Percentiles rank a stretch among this genome's conserved stretches.
Conservation (phyloP, 2,113 vertebrate genomes). For the Felis chaus region DNA sequence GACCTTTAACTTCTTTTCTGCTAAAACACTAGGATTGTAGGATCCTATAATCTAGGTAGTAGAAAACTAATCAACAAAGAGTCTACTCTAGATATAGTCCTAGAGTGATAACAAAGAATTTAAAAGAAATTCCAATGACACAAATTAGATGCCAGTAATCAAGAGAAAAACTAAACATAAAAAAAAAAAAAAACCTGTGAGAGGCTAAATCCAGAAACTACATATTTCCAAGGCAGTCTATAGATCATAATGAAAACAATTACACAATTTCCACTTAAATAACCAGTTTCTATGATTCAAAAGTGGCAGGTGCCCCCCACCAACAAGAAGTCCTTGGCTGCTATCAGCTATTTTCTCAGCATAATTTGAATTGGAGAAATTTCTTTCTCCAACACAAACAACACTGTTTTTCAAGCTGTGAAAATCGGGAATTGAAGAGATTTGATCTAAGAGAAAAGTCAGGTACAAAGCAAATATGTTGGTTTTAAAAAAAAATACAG, state of each 20-base stretch:
- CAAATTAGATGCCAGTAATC: background rate
- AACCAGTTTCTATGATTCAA: slow-evolving; percentile 18
- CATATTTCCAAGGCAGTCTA: background rate
- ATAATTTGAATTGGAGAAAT: slow-evolving; percentile 36
- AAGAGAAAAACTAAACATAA: slow-evolving; percentile 12
- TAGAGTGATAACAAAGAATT: background rate
- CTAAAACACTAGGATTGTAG: background rate
- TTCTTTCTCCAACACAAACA: background rate
- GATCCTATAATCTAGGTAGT: background rate
- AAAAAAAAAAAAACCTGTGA: background rate
- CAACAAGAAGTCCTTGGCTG: background rate
- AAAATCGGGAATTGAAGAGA: background rate
- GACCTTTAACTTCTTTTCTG: background rate
- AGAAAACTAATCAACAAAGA: slow-evolving; percentile 9
- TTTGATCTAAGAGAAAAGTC: background rate
- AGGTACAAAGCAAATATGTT: background rate
- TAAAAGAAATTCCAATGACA: slow-evolving; percentile 29
- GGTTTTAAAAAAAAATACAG: background rate
- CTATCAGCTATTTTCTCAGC: slow-evolving; percentile 2
- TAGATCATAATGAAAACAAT: slow-evolving; percentile 18
- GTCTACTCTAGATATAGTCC: background rate
- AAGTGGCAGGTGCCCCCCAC: background rate
- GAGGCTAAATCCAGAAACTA: background rate
- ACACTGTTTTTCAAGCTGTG: background rate
- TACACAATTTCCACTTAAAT: slow-evolving; percentile 44